Conservation (phyloP, 2,888 invertebrate species). For the Epinotia demarniana region DNA sequence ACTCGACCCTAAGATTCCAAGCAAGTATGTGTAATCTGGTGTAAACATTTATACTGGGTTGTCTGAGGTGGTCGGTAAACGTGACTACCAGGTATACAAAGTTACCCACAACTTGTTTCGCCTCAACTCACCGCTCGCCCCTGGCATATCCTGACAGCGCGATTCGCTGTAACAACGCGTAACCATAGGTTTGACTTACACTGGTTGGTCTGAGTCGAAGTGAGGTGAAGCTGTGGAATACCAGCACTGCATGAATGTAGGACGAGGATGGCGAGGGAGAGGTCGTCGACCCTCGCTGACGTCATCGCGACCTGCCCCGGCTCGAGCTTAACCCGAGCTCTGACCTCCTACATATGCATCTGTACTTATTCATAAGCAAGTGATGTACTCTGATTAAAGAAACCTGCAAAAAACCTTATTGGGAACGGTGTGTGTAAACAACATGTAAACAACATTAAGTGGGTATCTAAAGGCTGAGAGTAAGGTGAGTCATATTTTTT, state of each 20-base stretch:
- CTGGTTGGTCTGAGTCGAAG: neutral
- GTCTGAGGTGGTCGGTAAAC: neutral
- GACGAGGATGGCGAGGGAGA: constrained; percentile 61
- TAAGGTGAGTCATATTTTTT: too few relatives aligned
- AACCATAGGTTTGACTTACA: neutral
- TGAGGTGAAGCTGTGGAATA: constrained; percentile 41
- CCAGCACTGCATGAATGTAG: constrained; percentile 65
- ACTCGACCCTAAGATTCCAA: neutral
- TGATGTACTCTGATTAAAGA: constrained; percentile 1
- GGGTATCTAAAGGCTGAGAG: neutral
- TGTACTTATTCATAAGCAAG: constrained; percentile 10
- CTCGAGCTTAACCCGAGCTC: constrained; percentile 76
- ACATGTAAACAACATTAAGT: neutral
- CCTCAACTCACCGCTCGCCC: neutral
- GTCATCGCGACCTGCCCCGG: constrained; percentile 84
- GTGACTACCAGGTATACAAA: neutral
- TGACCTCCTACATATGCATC: constrained; percentile 64
- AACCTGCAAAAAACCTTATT: neutral
- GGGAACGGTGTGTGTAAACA: neutral
- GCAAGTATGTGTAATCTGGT: neutral
- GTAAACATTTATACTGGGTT: neutral
- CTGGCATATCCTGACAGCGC: neutral
- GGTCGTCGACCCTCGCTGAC: constrained; percentile 77
- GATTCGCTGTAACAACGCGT: neutral
- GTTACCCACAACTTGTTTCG: neutral